Evolutionary conservation across 2,797 vertebrate genomes (phyloP).

Genomic region (Eulemur mongoz): DNA sequence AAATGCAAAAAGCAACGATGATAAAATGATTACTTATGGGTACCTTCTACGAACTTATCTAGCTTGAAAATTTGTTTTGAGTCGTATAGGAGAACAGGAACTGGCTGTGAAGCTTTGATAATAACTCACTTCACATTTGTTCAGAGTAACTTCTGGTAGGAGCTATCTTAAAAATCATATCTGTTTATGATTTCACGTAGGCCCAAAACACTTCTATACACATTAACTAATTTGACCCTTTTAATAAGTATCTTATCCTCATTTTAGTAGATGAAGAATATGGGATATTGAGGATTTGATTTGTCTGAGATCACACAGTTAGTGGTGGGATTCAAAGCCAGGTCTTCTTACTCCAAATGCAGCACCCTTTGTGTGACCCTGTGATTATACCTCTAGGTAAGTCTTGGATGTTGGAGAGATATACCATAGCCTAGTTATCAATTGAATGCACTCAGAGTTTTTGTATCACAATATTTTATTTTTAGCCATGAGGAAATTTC

Average conservation of each 20-base stretch:
- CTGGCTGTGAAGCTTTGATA: background rate
- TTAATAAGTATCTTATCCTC: background rate
- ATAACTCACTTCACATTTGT: background rate
- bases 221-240: background rate
- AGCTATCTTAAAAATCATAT: background rate
- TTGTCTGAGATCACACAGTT: background rate
- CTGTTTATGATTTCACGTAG: background rate
- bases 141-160: background rate
- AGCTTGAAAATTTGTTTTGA: background rate
- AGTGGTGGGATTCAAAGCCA: background rate
- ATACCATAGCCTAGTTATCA: background rate
- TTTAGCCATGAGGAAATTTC: background rate
- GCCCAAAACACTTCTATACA: background rate
- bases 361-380: background rate
- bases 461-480: background rate
- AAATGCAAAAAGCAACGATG: background rate
- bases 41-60: background rate
- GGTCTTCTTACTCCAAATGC: background rate
- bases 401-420: background rate
- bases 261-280: background rate
- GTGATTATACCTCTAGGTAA: background rate
- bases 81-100: background rate
- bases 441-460: background rate
- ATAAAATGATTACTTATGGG: background rate
- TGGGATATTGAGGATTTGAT: background rate